Evolutionary conservation across 2,797 vertebrate species (phyloP), one percentile per base, ranked within the genome.

Genomic region (Protonibea diacanthus): DNA sequence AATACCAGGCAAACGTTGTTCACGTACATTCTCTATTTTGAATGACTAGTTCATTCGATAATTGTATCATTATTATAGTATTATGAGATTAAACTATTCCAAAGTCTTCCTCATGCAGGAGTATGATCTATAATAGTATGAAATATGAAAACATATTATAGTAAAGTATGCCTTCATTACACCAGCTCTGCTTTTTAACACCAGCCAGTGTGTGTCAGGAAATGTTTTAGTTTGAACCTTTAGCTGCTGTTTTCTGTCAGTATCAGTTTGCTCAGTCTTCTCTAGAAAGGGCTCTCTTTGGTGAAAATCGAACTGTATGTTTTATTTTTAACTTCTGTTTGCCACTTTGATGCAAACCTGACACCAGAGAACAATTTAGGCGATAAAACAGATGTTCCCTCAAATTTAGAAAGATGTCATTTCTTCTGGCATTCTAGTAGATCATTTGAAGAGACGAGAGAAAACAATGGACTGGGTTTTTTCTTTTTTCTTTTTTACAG

Each of bases 381-480:
- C 10, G 5, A 52, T 15, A 5, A 56, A 78, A 29, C 17, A 59
- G 17, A 45, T 14, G 23, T 12, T 15, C 25, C n/a, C 14, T 11
- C 5, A 53, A 18, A 42, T 51, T 60, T 3, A n/a, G 15, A 23
- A 45, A 17, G 20, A 70, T 55, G 17, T 64, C 1, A 63, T 59
- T 44, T 33, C 17, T 47, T 47, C 14, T 42, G 47, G 15, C 53
- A 51, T 65, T 52, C 64, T 60, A 6, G 12, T 3, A 44, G 42
- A 71, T 62, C 1, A 67, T 45, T 58, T 33, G 27, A 72, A 17
- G 48, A 21, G 23, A 18, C 17, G n/a, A 48, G 49, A 42, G 14
- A 11, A 53, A 57, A 78, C 27, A 56, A 71, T 29, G 57, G 38
- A 18, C 18, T 62, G 71, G 63, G 49, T 47, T 47, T 49, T 52